A percentile compares a stretch with the other conserved stretches of the same genome.
Conservation (phyloP, 2,888 invertebrate genomes). For the Nowickia ferox region DNA sequence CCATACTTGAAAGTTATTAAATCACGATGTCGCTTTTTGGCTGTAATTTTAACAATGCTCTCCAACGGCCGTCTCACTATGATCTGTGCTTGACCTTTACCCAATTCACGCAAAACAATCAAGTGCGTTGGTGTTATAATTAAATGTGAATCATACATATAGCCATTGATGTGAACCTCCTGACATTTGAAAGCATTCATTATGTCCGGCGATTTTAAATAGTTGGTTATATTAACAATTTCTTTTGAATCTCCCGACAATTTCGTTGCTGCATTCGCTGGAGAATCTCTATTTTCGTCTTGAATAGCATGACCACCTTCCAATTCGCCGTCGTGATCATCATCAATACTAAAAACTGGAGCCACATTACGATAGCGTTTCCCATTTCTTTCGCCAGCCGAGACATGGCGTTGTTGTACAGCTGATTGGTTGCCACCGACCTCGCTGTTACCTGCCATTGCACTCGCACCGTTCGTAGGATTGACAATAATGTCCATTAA, state of each 20-base stretch:
- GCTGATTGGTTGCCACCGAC: constrained; percentile 42
- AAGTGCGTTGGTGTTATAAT: constrained; percentile 94
- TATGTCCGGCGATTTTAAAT: constrained; percentile 92
- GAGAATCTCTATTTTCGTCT: constrained; percentile 76
- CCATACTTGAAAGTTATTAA: constrained; percentile 99
- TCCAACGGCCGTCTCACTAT: constrained; percentile 94
- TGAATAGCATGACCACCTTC: constrained; percentile 59
- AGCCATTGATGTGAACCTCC: constrained; percentile 95
- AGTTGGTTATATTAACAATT: constrained; percentile 91
- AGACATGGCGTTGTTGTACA: constrained; percentile 89
- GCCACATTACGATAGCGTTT: constrained; percentile 94
- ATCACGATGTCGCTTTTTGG: constrained; percentile 97
- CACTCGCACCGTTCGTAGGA: constrained; percentile 83
- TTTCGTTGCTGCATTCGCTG: constrained; percentile 82
- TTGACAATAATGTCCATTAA: constrained; percentile 96
- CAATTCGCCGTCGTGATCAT: constrained; percentile 88
- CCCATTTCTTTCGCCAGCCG: constrained; percentile 91
- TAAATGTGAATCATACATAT: constrained; percentile 93
- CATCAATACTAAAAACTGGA: constrained; percentile 97
- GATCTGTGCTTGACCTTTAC: constrained; percentile 91
- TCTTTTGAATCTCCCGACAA: constrained; percentile 88
- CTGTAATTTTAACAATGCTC: constrained; percentile 98
- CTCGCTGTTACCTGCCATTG: constrained; percentile 27
- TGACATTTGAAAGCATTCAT: constrained; percentile 95
- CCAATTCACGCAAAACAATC: constrained; percentile 91